phyloP scores from a whole-genome alignment of 2,888 invertebrate species.

The Galerucella pusilla region DNA sequence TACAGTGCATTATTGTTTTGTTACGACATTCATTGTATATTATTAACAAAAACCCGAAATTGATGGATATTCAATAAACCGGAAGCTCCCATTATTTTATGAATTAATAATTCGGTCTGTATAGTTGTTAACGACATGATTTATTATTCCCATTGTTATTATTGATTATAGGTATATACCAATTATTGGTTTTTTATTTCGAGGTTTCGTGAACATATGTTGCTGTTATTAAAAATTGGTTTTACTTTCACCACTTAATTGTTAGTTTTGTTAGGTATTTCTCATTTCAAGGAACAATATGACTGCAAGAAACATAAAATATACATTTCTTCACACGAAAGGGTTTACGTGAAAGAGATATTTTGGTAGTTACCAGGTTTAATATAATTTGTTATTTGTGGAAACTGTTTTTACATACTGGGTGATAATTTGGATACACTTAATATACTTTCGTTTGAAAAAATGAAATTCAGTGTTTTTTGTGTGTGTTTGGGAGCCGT shows the following conservation, averaged over 20 bases:
- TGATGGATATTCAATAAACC: conserved; percentile 33
- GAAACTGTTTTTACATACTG: no score
- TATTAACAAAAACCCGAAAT: conserved; percentile 19
- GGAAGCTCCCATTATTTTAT: conserved; percentile 31
- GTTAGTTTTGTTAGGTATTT: conserved; percentile 1
- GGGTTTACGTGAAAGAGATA: no score
- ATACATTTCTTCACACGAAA: no score
- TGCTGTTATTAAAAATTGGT: conserved; percentile 7
- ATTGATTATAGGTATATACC: conserved; percentile 29
- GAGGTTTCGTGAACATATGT: conserved; percentile 21
- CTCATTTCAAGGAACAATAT: background rate
- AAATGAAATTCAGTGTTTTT: no score
- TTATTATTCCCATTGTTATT: conserved; percentile 28
- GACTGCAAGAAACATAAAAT: no score
- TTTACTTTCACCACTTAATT: conserved; percentile 26
- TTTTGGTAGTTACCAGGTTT: no score
- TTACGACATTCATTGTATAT: background rate
- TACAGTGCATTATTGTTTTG: background rate
- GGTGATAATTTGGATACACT: no score
- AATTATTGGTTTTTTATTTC: conserved; percentile 24
- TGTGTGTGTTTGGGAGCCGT: no score
- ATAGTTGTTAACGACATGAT: conserved; percentile 24
- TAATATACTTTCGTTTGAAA: no score
- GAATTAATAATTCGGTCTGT: conserved; percentile 27
- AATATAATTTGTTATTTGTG: no score